phyloP scores from a whole-genome alignment of 1,140 invertebrate species.

The Drosophila azteca region DNA sequence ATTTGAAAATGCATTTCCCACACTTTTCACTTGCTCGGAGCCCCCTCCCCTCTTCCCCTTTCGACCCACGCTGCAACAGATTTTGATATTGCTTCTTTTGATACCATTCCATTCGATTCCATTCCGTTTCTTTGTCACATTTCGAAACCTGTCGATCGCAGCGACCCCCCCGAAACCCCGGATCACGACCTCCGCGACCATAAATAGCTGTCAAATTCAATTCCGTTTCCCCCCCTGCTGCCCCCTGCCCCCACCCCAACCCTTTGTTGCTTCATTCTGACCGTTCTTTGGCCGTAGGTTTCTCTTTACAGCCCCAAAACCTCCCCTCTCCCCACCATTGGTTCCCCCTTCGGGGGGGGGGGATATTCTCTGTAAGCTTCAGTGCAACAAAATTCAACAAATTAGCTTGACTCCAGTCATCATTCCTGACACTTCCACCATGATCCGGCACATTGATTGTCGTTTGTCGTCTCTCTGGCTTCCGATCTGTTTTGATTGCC shows the following conservation, averaged over 20 bases:
- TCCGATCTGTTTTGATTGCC: conserved; percentile 31
- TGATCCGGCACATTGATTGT: conserved; percentile 51
- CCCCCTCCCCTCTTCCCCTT: neutral
- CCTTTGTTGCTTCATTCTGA: too few species aligned
- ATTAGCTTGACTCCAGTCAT: conserved; percentile 69
- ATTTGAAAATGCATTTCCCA: conserved; percentile 57
- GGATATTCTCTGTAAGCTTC: conserved; percentile 56
- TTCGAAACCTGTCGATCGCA: conserved; percentile 60
- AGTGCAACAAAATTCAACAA: conserved; percentile 53
- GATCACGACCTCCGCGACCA: conserved; percentile 29
- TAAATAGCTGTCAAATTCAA: conserved; percentile 74
- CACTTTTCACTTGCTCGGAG: conserved; percentile 57
- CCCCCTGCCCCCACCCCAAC: neutral
- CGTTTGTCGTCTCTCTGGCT: conserved; percentile 9
- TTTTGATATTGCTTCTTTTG: conserved; percentile 27
- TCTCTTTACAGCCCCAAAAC: neutral
- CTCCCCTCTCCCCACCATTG: too few species aligned
- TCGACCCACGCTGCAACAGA: conserved; percentile 34
- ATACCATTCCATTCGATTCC: conserved; percentile 34
- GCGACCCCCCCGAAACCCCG: neutral
- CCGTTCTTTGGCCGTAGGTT: neutral
- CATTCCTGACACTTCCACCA: conserved; percentile 50
- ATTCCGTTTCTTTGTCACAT: conserved; percentile 28
- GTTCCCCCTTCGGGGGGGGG: neutral
- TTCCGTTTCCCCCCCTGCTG: conserved; percentile 47